Evolutionary conservation across 2,797 vertebrate species (phyloP).

Genomic region (Pempheris klunzingeri): DNA sequence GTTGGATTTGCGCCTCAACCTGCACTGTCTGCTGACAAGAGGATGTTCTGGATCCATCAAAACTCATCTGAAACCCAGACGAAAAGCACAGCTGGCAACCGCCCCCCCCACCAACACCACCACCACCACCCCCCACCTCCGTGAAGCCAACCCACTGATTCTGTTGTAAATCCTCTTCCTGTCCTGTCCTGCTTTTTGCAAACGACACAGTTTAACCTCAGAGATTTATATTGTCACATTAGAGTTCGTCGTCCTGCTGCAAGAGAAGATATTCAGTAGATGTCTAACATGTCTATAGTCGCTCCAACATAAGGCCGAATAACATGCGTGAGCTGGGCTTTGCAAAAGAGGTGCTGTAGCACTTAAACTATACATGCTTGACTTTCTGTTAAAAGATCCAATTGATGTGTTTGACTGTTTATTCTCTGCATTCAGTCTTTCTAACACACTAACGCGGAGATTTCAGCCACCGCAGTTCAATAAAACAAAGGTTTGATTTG

Average conservation of each 20-base stretch:
- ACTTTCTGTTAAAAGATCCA: neutral
- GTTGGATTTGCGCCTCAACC: conserved; percentile 5
- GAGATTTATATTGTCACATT: conserved; percentile 42
- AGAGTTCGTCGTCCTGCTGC: conserved; percentile 68
- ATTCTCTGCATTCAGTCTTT: conserved; percentile 8
- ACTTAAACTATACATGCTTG: conserved; percentile 5
- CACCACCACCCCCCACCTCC: too few species aligned
- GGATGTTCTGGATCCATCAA: conserved; percentile 53
- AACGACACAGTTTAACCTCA: conserved; percentile 50
- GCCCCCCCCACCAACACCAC: too few species aligned
- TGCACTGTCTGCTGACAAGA: conserved; percentile 36
- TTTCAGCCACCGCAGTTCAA: neutral
- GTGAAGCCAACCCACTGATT: conserved; percentile 21
- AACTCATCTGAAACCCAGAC: neutral
- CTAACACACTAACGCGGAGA: conserved; percentile 11
- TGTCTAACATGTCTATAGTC: conserved; percentile 9
- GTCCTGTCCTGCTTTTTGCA: conserved; percentile 63
- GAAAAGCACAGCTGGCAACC: conserved; percentile 15
- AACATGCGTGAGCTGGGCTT: conserved; percentile 27
- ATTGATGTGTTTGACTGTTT: neutral
- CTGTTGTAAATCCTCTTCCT: conserved; percentile 25
- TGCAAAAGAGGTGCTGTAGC: neutral
- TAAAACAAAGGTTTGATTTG: neutral
- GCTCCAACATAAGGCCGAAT: neutral
- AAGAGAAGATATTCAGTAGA: conserved; percentile 48